These are phyloP conservation scores for Platynereis dumerilii DNA, from an alignment of 2,888 invertebrate species.

Conservation along the genomic window DNA sequence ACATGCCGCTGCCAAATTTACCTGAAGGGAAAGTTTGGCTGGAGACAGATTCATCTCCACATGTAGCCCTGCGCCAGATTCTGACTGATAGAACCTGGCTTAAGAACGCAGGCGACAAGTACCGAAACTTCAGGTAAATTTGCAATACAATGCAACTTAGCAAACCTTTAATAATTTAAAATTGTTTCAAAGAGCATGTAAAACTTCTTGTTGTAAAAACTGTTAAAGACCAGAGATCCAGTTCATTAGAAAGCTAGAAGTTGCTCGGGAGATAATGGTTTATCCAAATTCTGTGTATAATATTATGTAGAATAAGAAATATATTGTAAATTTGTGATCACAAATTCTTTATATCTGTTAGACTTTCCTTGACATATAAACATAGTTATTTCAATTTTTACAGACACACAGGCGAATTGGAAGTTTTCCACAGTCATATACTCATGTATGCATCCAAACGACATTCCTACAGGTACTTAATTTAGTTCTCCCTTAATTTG, in stretches of 20 bases:
- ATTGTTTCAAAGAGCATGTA: too few relatives aligned
- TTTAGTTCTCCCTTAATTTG: too few relatives aligned
- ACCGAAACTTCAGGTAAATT: slow-evolving; percentile 3
- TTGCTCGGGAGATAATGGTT: too few relatives aligned
- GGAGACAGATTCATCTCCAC: neutral
- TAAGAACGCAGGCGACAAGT: neutral
- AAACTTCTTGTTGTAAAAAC: too few relatives aligned
- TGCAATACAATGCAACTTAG: too few relatives aligned
- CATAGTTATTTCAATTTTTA: too few relatives aligned
- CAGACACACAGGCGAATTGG: slow-evolving; percentile 5
- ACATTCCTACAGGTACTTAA: neutral
- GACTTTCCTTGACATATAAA: too few relatives aligned
- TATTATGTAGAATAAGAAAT: neutral
- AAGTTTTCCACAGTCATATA: slow-evolving; percentile 2
- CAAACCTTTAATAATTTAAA: too few relatives aligned
- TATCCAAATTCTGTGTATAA: neutral
- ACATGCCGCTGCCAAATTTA: neutral
- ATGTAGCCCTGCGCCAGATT: neutral
- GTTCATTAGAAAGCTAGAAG: too few relatives aligned
- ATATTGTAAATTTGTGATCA: too few relatives aligned
- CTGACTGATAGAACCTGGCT: neutral
- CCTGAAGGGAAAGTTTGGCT: neutral
- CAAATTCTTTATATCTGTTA: too few relatives aligned
- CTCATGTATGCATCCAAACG: neutral
- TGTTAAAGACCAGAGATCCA: too few relatives aligned